Base-by-base conservation (phyloP, 2,888 invertebrate species). In the Agrilus cyanescens region DNA sequence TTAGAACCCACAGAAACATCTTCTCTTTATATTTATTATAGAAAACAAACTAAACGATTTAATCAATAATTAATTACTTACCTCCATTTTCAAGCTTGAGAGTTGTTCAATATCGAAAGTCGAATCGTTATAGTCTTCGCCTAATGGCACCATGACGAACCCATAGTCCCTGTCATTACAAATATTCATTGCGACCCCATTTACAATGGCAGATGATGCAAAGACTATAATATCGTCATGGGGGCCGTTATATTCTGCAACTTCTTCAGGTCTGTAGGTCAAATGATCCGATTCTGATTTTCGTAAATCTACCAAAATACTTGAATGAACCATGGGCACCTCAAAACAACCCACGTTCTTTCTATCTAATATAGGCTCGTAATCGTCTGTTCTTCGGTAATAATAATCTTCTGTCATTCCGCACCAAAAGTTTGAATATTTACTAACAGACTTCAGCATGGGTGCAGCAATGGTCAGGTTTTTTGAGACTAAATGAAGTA, bases 351-450 rank as follows among this genome's bases (percentile, higher is more conserved):
- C 94, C 1, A 66, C 59, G 41, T 75, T 56, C 45, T 80, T 72
- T 12, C 80, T 67, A 47, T 80, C 73, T 34, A 88, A 69, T 38
- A 95, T 87, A 2, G 81, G 78, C 54, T 82, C 78, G 61, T 96
- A 97, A 35, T 85, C 80, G 4, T 86, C 83, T 0, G 90, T 87
- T 55, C 94, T 73, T 50, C 75, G 66, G 59, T 90, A 90, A 61
- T 94, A 86, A 60, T 84, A 91, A 47, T 84, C 75, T 1, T 78
- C 72, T 0, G 85, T 80, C 87, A 96, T 93, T 4, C 85, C 95
- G 54, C 86, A 86, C 96, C 96, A 97, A 66, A 90, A 97, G 65
- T 97, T 97, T 13, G 91, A 90, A 64, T 95, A 96, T 31, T 86
- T 65, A 12, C 87, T 85, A 46, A 89, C 85, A 0, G 93, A 87